Evolutionary conservation across 2,113 vertebrate genomes (phyloP).

Genomic region (Gavia stellata): DNA sequence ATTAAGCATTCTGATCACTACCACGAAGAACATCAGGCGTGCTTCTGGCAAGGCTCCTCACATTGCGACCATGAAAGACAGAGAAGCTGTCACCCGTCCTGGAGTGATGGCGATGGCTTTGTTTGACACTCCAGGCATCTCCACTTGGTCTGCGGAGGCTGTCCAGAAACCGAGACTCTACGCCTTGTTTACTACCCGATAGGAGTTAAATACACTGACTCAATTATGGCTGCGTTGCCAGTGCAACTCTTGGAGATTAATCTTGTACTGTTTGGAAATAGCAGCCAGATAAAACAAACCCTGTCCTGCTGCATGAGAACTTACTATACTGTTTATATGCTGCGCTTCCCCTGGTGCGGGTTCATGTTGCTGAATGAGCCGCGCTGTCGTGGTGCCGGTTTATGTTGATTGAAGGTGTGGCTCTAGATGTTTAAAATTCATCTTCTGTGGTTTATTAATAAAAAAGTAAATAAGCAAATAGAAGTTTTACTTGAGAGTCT

Average conservation of each 20-base stretch:
- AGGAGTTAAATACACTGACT: neutral
- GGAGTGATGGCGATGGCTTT: neutral
- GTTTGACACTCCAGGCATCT: accelerated
- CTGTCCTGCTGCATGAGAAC: neutral
- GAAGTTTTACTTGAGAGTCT: neutral
- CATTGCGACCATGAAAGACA: neutral
- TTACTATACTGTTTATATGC: accelerated
- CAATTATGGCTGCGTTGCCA: neutral
- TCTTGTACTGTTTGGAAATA: neutral
- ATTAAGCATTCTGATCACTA: neutral
- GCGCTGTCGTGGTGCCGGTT: neutral
- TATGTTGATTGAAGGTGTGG: neutral
- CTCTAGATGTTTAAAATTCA: neutral
- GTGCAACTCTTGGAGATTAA: neutral
- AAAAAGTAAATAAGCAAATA: neutral
- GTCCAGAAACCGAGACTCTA: neutral
- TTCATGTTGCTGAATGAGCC: neutral
- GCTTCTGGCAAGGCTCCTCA: neutral
- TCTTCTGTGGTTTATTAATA: neutral
- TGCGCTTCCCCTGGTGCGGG: neutral
- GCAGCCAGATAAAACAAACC: neutral
- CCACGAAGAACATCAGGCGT: neutral
- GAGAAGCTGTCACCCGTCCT: neutral
- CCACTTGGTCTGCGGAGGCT: neutral
- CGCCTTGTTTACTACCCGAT: accelerated